These are phyloP conservation scores for Hepsetus odoe DNA, from an alignment of 2,113 vertebrate species.

Conservation along the genomic window DNA sequence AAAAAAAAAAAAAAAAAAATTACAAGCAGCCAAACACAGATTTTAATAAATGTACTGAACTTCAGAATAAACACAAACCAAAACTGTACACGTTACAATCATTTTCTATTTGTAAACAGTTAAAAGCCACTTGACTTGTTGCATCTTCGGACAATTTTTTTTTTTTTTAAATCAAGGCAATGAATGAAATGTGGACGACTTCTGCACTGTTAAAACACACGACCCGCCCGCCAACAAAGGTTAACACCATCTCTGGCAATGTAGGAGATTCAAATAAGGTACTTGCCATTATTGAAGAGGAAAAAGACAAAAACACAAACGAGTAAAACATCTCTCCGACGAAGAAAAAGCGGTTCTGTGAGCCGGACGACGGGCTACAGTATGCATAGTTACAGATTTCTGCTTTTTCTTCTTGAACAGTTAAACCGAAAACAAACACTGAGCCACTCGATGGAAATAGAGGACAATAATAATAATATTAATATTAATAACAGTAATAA, in stretches of 20 bases:
- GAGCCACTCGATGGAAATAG: constrained; percentile 73
- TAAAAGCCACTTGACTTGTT: constrained; percentile 99
- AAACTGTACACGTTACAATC: constrained; percentile 99
- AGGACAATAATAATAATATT: constrained; percentile 16
- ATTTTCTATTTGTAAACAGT: constrained; percentile 99
- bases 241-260: constrained; percentile 90
- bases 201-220: constrained; percentile 84
- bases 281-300: constrained; percentile 68
- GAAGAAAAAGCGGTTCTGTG: constrained; percentile 80
- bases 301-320: constrained; percentile 57
- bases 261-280: constrained; percentile 75
- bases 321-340: constrained; percentile 83
- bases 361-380: constrained; percentile 90
- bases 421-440: constrained; percentile 70
- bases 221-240: constrained; percentile 54
- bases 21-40: constrained; percentile 86
- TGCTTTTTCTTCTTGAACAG: constrained; percentile 84
- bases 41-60: constrained; percentile 87
- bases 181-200: constrained; percentile 99
- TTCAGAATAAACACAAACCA: constrained; percentile 87
- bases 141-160: constrained; percentile 96
- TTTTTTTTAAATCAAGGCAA: constrained; percentile 86
- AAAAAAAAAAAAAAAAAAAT: constrained; percentile 35
- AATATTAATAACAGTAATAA: constrained; percentile 36
- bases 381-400: constrained; percentile 97